These are phyloP conservation scores for Gymnorhina tibicen DNA, from an alignment of 2,113 vertebrate genomes.

Conservation along the genomic window DNA sequence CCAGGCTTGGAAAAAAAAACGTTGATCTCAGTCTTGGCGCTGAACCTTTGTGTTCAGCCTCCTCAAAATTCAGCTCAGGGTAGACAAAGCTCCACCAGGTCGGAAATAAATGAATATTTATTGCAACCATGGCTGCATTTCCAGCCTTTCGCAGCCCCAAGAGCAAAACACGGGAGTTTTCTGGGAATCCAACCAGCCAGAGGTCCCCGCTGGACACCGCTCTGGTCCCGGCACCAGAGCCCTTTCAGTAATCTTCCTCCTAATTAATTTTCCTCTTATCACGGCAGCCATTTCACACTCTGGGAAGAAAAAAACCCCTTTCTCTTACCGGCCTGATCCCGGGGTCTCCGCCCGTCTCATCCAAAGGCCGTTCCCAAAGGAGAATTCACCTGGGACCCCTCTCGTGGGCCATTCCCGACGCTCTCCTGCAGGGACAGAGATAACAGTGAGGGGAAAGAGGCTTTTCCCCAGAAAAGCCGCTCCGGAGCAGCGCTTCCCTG, in stretches of 20 bases:
- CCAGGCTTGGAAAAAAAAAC: background rate
- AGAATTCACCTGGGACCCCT: background rate
- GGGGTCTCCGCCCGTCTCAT: background rate
- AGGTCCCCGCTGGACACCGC: background rate
- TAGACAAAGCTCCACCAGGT: background rate
- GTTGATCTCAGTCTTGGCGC: background rate
- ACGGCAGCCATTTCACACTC: background rate
- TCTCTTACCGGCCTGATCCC: background rate
- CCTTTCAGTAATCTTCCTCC: background rate
- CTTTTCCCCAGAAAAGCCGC: background rate
- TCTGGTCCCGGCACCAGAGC: background rate
- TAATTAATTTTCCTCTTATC: slow-evolving; percentile 52
- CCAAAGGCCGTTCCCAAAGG: background rate
- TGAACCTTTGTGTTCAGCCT: background rate
- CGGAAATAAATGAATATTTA: slow-evolving; percentile 29
- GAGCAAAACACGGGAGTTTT: background rate
- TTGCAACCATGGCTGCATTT: background rate
- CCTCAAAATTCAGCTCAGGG: background rate
- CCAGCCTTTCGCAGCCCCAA: background rate
- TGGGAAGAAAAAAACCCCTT: background rate
- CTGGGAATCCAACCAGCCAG: background rate
- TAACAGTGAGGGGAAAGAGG: background rate
- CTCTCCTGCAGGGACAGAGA: background rate
- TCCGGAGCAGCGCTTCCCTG: background rate
- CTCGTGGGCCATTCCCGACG: background rate